phyloP scores from a whole-genome alignment of 2,888 invertebrate species.

The Stenoptilia bipunctidactyla region DNA sequence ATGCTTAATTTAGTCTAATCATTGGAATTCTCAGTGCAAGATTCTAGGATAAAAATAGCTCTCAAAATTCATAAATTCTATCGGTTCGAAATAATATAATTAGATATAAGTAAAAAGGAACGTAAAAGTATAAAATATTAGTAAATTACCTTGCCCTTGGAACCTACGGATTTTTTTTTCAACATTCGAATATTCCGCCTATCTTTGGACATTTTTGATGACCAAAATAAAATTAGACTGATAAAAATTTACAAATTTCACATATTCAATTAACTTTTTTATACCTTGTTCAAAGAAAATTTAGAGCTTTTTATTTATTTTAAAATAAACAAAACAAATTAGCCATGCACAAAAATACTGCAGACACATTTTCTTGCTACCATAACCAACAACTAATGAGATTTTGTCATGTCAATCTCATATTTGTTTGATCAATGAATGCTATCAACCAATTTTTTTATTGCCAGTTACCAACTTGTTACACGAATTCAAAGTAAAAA shows the following conservation, averaged over 20 bases:
- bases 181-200: background rate
- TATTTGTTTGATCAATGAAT: too few species aligned
- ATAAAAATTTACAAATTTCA: slow-evolving; percentile 28
- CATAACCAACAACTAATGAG: too few species aligned
- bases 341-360: too few species aligned
- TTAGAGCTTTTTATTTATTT: too few species aligned
- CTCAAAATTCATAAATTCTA: slow-evolving; percentile 37
- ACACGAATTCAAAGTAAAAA: too few species aligned
- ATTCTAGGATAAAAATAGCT: slow-evolving; percentile 51
- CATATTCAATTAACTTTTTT: too few species aligned
- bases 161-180: background rate
- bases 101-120: slow-evolving; percentile 44
- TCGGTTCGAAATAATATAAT: slow-evolving; percentile 40
- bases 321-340: too few species aligned
- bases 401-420: too few species aligned
- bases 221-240: slow-evolving; percentile 42
- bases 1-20: slow-evolving; percentile 62
- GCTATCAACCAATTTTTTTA: too few species aligned
- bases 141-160: background rate
- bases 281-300: too few species aligned
- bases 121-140: slow-evolving; percentile 12
- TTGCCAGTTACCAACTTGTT: too few species aligned
- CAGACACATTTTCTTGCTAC: too few species aligned
- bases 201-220: slow-evolving; percentile 26
- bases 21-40: slow-evolving; percentile 56